Percentiles rank a stretch among this genome's conserved stretches.
phyloP scores from a whole-genome alignment of 2,113 vertebrate species.

The Hoplias malabaricus region DNA sequence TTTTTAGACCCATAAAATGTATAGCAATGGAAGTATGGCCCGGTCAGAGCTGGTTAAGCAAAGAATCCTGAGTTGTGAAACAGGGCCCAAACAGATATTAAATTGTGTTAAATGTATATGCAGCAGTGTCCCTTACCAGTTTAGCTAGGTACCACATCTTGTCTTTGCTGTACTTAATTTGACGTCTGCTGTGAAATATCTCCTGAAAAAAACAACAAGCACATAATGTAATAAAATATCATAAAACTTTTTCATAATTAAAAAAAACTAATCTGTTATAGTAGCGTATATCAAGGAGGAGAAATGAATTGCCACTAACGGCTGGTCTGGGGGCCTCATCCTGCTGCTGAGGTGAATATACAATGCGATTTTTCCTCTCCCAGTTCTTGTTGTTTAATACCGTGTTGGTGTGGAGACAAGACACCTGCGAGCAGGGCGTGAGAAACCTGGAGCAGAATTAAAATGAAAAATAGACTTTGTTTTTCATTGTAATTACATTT shows the following conservation, averaged over 20 bases:
- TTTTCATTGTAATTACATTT: too few species aligned
- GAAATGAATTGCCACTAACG: slow-evolving; percentile 69
- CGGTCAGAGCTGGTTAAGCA: too few species aligned
- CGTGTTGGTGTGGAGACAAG: slow-evolving; percentile 77
- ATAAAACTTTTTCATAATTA: background rate
- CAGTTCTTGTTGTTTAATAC: slow-evolving; percentile 72
- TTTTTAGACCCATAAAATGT: too few species aligned
- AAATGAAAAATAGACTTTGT: too few species aligned
- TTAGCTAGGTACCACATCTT: slow-evolving; percentile 99
- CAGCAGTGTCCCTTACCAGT: slow-evolving; percentile 76
- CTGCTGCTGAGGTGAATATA: slow-evolving; percentile 86
- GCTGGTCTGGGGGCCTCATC: slow-evolving; percentile 86
- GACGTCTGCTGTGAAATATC: slow-evolving; percentile 86
- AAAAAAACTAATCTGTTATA: background rate
- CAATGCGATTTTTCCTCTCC: slow-evolving; percentile 83
- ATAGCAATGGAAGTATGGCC: too few species aligned
- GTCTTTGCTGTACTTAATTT: slow-evolving; percentile 96
- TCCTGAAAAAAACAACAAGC: slow-evolving; percentile 71
- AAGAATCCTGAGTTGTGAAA: too few species aligned
- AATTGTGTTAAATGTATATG: too few species aligned
- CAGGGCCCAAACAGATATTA: too few species aligned
- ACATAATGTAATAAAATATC: background rate
- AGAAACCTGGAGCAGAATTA: slow-evolving; percentile 69
- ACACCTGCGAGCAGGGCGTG: slow-evolving; percentile 39
- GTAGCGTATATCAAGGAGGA: background rate